Conservation (phyloP, 2,888 invertebrate species). For the Octonoba sinensis region DNA sequence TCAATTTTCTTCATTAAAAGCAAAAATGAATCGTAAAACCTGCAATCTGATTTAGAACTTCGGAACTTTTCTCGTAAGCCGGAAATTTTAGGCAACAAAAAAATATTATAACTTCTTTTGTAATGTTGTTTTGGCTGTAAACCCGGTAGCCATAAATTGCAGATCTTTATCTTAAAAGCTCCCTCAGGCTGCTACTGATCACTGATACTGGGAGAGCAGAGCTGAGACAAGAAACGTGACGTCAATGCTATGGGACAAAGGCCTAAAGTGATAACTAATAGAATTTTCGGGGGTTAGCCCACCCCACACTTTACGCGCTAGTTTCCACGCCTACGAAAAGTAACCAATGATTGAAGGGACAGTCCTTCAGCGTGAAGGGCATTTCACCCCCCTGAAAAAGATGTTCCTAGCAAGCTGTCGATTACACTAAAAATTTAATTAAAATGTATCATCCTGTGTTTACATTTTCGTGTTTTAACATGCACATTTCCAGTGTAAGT, state of each 20-base stretch:
- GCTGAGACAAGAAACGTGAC: slow-evolving; percentile 14
- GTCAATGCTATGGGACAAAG: slow-evolving; percentile 29
- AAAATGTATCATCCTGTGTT: background rate
- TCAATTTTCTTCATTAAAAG: too few relatives aligned
- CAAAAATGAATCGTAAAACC: too few relatives aligned
- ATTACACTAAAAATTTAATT: background rate
- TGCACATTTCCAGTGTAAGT: too few relatives aligned
- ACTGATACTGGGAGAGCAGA: background rate
- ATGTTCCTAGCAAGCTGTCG: background rate
- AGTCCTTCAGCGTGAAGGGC: slow-evolving; percentile 3
- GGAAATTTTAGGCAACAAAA: too few relatives aligned
- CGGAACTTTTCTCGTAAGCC: too few relatives aligned
- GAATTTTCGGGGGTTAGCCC: slow-evolving; percentile 22
- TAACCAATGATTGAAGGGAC: slow-evolving; percentile 34
- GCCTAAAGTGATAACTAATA: slow-evolving; percentile 19
- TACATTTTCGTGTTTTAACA: too few relatives aligned
- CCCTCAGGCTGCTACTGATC: background rate
- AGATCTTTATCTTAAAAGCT: background rate
- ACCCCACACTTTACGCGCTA: background rate
- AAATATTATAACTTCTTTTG: too few relatives aligned
- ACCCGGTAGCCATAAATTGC: too few relatives aligned
- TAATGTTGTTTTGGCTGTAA: too few relatives aligned
- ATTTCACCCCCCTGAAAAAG: slow-evolving; percentile 7
- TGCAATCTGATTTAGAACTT: too few relatives aligned
- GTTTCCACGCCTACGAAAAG: slow-evolving; percentile 34